phyloP scores from a whole-genome alignment of 2,888 invertebrate species.

The Drosophila pseudotakahashii region DNA sequence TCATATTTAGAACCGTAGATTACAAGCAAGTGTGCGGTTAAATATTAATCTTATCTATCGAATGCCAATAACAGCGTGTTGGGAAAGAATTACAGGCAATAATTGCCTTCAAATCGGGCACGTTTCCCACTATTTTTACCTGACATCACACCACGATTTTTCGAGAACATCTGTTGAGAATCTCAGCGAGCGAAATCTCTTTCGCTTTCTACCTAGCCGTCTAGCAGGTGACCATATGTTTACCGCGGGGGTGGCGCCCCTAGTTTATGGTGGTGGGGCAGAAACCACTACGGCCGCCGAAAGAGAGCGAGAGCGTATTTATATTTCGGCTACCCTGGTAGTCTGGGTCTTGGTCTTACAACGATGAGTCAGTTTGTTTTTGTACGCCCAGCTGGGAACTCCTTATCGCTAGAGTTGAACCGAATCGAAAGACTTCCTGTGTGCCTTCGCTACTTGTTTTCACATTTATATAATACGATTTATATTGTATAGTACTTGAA shows the following conservation, averaged over 20 bases:
- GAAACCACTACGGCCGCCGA: not conserved
- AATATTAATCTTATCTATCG: conserved; percentile 41
- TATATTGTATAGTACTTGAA: conserved; percentile 6
- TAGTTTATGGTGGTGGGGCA: conserved; percentile 38
- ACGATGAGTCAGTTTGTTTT: conserved; percentile 60
- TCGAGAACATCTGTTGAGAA: conserved; percentile 56
- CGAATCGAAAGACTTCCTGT: conserved; percentile 19
- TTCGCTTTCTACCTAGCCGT: conserved; percentile 16
- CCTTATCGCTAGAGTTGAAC: conserved; percentile 18
- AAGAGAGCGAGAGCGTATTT: conserved; percentile 16
- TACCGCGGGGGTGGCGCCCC: conserved; percentile 28
- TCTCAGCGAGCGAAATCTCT: conserved; percentile 30
- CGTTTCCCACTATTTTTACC: conserved; percentile 40
- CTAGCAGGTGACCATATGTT: conserved; percentile 41
- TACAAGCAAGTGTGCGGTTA: conserved; percentile 5
- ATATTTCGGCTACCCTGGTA: conserved; percentile 2
- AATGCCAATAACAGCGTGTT: conserved; percentile 3
- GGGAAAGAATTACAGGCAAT: conserved; percentile 19
- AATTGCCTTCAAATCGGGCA: conserved; percentile 3
- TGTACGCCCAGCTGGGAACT: conserved; percentile 58
- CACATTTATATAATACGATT: conserved; percentile 62
- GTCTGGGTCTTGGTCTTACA: conserved; percentile 13
- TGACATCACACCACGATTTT: conserved; percentile 8
- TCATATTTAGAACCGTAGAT: not conserved
- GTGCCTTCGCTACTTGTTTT: conserved; percentile 40